Evolutionary conservation across 2,888 invertebrate genomes (phyloP), one percentile per base, ranked within the genome.

Genomic region (Brachypalpus laphriformis): DNA sequence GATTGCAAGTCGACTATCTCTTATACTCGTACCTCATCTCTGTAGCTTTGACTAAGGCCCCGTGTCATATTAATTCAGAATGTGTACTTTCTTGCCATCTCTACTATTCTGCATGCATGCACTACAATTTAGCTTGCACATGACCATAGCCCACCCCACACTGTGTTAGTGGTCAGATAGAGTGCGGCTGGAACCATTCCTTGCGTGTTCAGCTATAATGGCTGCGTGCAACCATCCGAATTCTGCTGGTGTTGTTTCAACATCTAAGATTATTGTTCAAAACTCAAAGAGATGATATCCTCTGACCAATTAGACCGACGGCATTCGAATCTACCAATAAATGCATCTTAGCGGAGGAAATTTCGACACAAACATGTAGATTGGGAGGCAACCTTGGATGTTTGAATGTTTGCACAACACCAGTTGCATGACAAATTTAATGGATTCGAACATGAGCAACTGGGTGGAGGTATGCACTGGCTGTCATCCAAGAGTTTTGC

Each of bases 391-490:
- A 37, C 7, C 11, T 56, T 16, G 54, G 2, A n/a, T n/a, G n/a
- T n/a, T 37, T 18, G 37, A 5, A 8, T 37, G 57, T 61, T 45
- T 14, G n/a, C 1, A 22, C 34, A 20, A 57, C 49, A 81, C 61
- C 22, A 68, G 81, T 81, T 81, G 68, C 37, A 75, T 56, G 47
- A 61, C 40, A 70, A 70, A 56, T 57, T 82, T 70, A 82, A 70
- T 76, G 56, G 63, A 70, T 56, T 70, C 61, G 56, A 40, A 63
- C 63, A 81, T 59, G 66, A 68, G 40, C 72, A 70, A 51, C 20
- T 31, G 28, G 2, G 4, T 18, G 28, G 42, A 61, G 3, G 9
- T 57, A 54, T 75, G 31, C 3, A 9, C 31, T 78, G 82, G 82
- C 77, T 61, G 66, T 56, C 51, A 54, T 78, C 82, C 71, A 82